phyloP scores from a whole-genome alignment of 2,797 vertebrate genomes.

The Coluber constrictor region DNA sequence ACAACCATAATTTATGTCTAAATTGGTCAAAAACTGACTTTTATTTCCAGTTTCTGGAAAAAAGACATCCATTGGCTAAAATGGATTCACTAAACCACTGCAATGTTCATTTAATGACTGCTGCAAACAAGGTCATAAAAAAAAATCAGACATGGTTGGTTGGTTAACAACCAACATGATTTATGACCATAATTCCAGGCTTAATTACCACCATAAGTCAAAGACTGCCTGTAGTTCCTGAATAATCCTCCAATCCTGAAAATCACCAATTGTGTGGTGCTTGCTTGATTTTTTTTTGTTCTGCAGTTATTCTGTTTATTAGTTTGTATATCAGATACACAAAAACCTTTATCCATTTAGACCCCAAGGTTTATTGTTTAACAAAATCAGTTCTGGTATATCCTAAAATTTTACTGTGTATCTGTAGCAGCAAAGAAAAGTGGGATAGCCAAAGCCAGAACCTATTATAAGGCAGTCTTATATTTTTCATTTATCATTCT shows the following conservation, averaged over 20 bases:
- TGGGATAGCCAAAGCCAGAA: background rate
- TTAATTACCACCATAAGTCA: background rate
- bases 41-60: background rate
- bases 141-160: background rate
- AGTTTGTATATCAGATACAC: background rate
- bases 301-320: background rate
- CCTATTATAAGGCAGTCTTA: background rate
- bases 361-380: background rate
- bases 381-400: background rate
- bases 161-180: background rate
- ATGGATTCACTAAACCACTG: background rate
- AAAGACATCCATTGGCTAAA: background rate
- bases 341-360: background rate
- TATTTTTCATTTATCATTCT: background rate
- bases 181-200: background rate
- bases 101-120: background rate
- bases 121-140: background rate
- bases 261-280: too few relatives aligned
- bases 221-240: background rate
- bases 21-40: background rate
- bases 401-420: background rate
- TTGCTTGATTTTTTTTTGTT: background rate
- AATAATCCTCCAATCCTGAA: background rate
- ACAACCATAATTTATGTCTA: background rate
- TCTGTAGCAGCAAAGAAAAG: background rate